These are phyloP conservation scores for Burhinus bistriatus DNA, from an alignment of 2,113 vertebrate genomes.

Conservation along the genomic window DNA sequence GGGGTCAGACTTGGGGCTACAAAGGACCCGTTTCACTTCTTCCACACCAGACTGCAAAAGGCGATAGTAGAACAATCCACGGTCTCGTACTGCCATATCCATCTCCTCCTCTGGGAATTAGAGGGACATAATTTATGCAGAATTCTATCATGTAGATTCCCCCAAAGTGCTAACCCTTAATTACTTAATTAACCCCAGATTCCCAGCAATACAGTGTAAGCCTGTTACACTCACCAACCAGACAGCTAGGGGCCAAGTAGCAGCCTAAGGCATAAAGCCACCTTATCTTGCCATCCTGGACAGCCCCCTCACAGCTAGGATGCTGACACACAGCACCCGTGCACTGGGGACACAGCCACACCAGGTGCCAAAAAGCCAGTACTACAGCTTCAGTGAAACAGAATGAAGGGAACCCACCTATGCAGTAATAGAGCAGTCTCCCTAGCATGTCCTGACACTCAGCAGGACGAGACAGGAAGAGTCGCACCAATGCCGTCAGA, in stretches of 20 bases:
- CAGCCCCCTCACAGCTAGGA: not conserved
- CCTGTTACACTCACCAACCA: not conserved
- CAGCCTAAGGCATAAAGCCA: not conserved
- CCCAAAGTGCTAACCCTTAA: not conserved
- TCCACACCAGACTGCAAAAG: slow-evolving; percentile 85
- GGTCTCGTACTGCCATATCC: slow-evolving; percentile 90
- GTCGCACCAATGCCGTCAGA: slow-evolving; percentile 82
- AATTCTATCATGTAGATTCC: not conserved
- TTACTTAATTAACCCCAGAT: not conserved
- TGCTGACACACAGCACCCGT: accelerated
- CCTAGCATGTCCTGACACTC: slow-evolving; percentile 94
- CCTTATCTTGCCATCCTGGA: not conserved
- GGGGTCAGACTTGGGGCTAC: slow-evolving; percentile 87
- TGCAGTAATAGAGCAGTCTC: slow-evolving; percentile 85
- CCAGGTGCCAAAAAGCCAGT: not conserved
- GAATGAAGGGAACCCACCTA: slow-evolving; percentile 73
- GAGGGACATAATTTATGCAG: not conserved
- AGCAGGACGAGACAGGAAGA: slow-evolving; percentile 88
- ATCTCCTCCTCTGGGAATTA: slow-evolving; percentile 86
- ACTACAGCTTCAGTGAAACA: not conserved
- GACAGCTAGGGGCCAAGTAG: not conserved
- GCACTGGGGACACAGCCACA: not conserved
- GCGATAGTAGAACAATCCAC: slow-evolving; percentile 90
- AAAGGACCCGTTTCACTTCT: slow-evolving; percentile 78
- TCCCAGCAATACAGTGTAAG: not conserved